phyloP scores from a whole-genome alignment of 2,113 vertebrate genomes.

The Otocyon megalotis region DNA sequence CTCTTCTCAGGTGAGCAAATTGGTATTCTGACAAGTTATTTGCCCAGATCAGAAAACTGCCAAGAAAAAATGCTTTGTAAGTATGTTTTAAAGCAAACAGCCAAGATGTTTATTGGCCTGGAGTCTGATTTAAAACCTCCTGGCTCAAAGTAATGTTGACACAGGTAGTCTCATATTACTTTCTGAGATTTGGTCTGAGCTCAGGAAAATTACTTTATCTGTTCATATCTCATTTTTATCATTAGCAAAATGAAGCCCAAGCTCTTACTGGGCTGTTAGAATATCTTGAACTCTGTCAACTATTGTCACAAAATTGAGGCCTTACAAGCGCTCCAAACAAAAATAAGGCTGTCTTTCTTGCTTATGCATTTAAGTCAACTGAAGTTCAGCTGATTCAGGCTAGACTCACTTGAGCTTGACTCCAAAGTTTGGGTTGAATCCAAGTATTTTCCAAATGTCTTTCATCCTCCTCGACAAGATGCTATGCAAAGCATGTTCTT shows the following conservation, averaged over 20 bases:
- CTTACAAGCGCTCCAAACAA: neutral
- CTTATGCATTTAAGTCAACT: neutral
- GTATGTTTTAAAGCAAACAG: neutral
- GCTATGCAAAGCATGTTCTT: neutral
- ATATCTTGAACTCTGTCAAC: neutral
- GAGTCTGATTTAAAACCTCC: conserved; percentile 51
- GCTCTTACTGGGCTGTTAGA: neutral
- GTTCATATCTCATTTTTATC: neutral
- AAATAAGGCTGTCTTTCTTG: neutral
- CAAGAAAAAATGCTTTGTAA: conserved; percentile 13
- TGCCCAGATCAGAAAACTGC: neutral
- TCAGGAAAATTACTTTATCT: conserved; percentile 40
- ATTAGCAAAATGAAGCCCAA: neutral
- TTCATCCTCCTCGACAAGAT: neutral
- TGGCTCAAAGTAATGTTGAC: conserved; percentile 35
- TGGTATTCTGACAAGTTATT: neutral
- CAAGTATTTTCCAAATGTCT: neutral
- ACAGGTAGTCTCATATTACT: neutral
- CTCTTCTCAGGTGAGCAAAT: conserved; percentile 48
- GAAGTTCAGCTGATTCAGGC: neutral
- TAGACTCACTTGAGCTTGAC: neutral
- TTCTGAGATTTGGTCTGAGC: conserved; percentile 4
- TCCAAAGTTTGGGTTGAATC: neutral
- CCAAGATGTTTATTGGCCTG: conserved; percentile 10
- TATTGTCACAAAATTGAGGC: neutral